These are phyloP conservation scores for Pachycephala philippinensis DNA, from an alignment of 2,113 vertebrate species.

Conservation along the genomic window DNA sequence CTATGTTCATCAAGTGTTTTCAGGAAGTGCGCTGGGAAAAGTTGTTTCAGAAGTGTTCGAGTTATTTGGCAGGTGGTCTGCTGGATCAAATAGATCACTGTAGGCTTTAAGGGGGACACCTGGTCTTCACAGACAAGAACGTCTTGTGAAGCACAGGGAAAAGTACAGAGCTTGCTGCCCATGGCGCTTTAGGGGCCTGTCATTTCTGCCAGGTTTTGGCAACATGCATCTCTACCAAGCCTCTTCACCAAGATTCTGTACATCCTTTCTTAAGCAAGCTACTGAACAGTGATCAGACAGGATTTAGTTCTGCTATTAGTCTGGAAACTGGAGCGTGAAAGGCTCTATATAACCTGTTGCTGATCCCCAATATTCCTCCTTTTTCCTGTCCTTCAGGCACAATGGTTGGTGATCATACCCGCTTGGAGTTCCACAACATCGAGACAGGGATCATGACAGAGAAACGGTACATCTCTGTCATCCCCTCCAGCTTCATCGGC, in stretches of 20 bases:
- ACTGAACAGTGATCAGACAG: background rate
- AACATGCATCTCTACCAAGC: background rate
- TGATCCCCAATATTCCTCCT: background rate
- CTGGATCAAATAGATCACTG: background rate
- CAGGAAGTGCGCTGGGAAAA: background rate
- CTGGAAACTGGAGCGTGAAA: background rate
- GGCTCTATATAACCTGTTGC: background rate
- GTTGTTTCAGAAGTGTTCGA: background rate
- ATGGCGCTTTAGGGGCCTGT: background rate
- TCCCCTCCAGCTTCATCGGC: slow-evolving; percentile 97
- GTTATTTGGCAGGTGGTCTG: background rate
- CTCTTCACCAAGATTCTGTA: background rate
- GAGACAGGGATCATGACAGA: slow-evolving; percentile 98
- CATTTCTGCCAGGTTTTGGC: background rate
- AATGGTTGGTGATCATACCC: slow-evolving; percentile 97
- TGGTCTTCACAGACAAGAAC: background rate
- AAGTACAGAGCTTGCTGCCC: background rate
- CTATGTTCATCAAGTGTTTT: background rate
- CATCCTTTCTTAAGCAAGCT: background rate
- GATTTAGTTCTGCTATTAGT: background rate
- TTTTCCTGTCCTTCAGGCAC: slow-evolving; percentile 78
- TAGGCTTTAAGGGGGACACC: background rate
- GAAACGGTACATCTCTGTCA: slow-evolving; percentile 89
- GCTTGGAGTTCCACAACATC: slow-evolving; percentile 98
- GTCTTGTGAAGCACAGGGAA: background rate